Evolutionary conservation across 1,140 invertebrate genomes (phyloP), one percentile per base, ranked within the genome.

Genomic region (Teleogryllus occipitalis): DNA sequence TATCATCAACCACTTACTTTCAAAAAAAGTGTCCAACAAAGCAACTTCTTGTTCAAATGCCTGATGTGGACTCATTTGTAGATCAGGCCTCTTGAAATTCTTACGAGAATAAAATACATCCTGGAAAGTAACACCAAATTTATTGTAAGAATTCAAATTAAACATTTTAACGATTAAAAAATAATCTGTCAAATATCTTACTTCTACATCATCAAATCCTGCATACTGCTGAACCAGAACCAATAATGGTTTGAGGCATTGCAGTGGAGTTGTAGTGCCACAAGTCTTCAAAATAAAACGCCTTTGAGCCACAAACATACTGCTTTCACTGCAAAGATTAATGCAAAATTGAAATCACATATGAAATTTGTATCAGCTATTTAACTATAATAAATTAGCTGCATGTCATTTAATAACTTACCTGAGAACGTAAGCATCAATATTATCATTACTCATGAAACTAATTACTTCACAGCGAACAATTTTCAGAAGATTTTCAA

Each of bases 261-360:
- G 90, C 76, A 99, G 89, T n/a, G 98, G 94, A 48, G 97, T 98
- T 21, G 98, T 99, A 0, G 95, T 97, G 21, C 98, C 98, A 88
- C 98, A 99, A 2, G 98, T 99, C 87, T 99, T 99, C 83, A 99
- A 88, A 83, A 99, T 99, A 87, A 98, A 95, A 39, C 97, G 91
- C 46, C 94, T 89, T 82, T 95, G 93, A 5, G 96, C 96, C 76
- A 99, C 92, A 89, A 99, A 99, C 96, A 99, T 96, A 86, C 96
- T 98, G 90, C 97, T 98, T 88, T 99, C 98, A 87, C 97, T 98
- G 89, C 76, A 90, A 87, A 81, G 79, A 81, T 81, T 76, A n/a
- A 21, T 7, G 3, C 14, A 76, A 47, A 47, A 77, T 49, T 3
- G 0, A 47, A 47, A 77, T 49, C 4, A 77, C 10, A 47, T 77